Base-by-base conservation (phyloP, 2,797 vertebrate genomes). In the Oreortyx pictus region DNA sequence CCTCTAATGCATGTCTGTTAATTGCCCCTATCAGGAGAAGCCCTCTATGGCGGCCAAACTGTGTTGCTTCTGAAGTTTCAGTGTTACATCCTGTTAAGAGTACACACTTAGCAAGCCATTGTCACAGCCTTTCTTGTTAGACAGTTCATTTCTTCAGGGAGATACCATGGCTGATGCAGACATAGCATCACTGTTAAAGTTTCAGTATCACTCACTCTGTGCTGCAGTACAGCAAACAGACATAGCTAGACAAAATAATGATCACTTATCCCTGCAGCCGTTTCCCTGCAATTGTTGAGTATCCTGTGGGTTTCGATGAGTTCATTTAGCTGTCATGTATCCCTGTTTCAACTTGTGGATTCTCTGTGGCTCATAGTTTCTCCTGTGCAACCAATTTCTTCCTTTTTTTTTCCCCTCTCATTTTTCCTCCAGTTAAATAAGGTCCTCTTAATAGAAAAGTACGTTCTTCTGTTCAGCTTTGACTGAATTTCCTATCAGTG, bases 21-120 rank as follows among this genome's bases (percentile, higher is more conserved):
- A 19, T 75, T 74, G 57, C 52, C 82, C 18, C 11, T 18, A 7
- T 29, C 29, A 79, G 29, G 19, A 47, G 47, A 23, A 77, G 37
- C 31, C 64, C 52, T 73, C 7, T 80, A n/a, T 83, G 35, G n/a
- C 59, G 86, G 76, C 52, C 12, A 11, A n/a, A 2, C 3, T 6
- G 0, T 33, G 5, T 64, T 27, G 7, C 7, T 74, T 54, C 23
- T 60, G 72, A 47, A 77, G 39, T 57, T 52, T n/a, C 1, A 0
- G 3, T 73, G 31, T 24, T 74, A 41, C 15, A 9, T 56, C 37
- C 54, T 35, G 11, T 80, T 66, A 43, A 54, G 37, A 65, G 43
- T 25, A 49, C 11, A 7, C 0, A 0, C 33, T 52, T 76, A 81
- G 54, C 12, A 70, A 19, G 46, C 33, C 19, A 1, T 41, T 92